These are phyloP conservation scores for Dermochelys coriacea DNA, from an alignment of 2,797 vertebrate species.

Conservation along the genomic window DNA sequence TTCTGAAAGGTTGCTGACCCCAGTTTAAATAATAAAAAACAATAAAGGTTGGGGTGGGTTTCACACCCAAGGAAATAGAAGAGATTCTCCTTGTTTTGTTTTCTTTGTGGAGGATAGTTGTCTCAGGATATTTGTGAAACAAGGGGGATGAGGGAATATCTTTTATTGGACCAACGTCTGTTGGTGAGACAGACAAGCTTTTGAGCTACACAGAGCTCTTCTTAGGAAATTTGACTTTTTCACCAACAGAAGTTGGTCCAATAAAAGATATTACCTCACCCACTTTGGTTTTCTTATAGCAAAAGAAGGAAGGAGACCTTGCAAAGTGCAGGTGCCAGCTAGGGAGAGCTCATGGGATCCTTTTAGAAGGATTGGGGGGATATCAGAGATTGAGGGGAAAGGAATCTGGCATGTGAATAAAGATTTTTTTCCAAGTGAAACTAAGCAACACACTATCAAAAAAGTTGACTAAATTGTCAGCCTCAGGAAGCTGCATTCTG, in stretches of 20 bases:
- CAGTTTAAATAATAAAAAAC: neutral
- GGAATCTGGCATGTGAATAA: neutral
- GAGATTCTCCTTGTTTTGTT: neutral
- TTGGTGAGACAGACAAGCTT: neutral
- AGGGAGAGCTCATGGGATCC: neutral
- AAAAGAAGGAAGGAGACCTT: neutral
- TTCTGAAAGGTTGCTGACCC: no score
- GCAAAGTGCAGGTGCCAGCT: neutral
- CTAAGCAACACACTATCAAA: neutral
- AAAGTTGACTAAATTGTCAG: neutral
- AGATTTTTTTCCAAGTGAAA: fast-evolving
- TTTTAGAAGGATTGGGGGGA: neutral
- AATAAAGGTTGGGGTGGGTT: neutral
- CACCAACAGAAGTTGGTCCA: neutral
- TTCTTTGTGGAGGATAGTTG: neutral
- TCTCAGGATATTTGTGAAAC: neutral
- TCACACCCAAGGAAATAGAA: neutral
- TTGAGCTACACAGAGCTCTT: neutral
- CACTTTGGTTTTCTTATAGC: neutral
- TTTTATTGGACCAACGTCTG: neutral
- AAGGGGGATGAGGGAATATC: neutral
- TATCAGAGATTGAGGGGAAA: neutral
- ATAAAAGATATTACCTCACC: neutral
- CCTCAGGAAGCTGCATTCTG: neutral
- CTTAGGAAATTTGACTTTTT: neutral